Evolutionary conservation across 2,113 vertebrate genomes (phyloP), one percentile per base, ranked within the genome.

Genomic region (Myotis brandtii): DNA sequence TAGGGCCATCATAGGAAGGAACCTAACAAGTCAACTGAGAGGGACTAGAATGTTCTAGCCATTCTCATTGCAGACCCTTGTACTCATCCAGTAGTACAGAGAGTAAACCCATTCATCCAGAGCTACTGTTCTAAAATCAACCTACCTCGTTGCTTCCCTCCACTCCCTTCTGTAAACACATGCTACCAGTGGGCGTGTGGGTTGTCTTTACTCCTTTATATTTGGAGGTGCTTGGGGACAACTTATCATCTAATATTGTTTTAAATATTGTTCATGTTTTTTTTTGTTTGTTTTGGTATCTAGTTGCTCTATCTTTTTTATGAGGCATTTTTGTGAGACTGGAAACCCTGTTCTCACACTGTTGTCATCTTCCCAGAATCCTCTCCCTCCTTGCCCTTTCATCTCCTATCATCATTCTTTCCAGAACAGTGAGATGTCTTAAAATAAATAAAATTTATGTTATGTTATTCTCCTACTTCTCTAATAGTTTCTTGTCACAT

Each of bases 151-250:
- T 34, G 14, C 40, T 43, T 54, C 6, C 40, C 9, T 70, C 8
- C 25, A 32, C 34, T 82, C 2, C 13, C 11, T 76, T 20, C 18
- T 18, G 0, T 8, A 43, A 37, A 37, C 0, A 1, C 1, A 23
- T 10, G 11, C 9, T 16, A 16, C 25, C 9, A 7, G 1, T 25
- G 12, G 40, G 2, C 13, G 10, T 0, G 0, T 9, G 2, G 34
- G 1, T 2, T 84, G 0, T 20, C 32, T 80, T 6, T 3, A 12
- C 11, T 23, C 12, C 21, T 27, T 48, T 16, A 3, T 16, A 82
- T 50, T 17, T 72, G 8, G 9, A 40, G 27, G 10, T 67, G 43
- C 32, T 86, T 48, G 48, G 14, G 20, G 3, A 13, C 80, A 50
- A 6, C 2, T 62, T 67, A 20, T 5, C 21, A 34, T 79, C 14